Evolutionary conservation across 2,113 vertebrate genomes (phyloP).

Genomic region (Anhinga rufa): DNA sequence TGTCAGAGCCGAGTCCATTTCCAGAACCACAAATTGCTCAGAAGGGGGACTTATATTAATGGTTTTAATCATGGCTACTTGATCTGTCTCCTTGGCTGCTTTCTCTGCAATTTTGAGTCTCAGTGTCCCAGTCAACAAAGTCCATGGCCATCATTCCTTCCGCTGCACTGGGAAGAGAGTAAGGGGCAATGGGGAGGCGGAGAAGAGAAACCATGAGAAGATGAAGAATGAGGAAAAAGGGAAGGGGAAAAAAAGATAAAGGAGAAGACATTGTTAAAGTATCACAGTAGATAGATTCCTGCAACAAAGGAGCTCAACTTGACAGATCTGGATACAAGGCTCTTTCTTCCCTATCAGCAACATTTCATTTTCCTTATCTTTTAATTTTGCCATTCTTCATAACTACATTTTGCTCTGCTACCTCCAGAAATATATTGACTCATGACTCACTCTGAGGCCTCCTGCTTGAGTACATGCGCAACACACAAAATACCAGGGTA

Average conservation of each 20-base stretch:
- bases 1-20: neutral
- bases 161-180: constrained; percentile 8
- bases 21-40: neutral
- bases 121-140: constrained; percentile 58
- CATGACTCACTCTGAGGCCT: constrained; percentile 58
- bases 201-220: neutral
- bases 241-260: neutral
- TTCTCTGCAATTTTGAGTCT: constrained; percentile 57
- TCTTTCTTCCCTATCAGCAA: neutral
- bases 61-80: constrained; percentile 52
- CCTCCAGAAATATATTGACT: neutral
- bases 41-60: constrained; percentile 34
- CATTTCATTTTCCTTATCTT: neutral
- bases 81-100: constrained; percentile 53
- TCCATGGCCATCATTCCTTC: constrained; percentile 55
- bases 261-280: neutral
- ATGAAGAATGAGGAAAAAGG: neutral
- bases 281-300: neutral
- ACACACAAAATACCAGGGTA: constrained; percentile 41
- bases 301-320: neutral
- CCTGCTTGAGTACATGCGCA: constrained; percentile 4
- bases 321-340: neutral
- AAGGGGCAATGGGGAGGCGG: neutral
- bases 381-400: neutral
- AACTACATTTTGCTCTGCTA: neutral